Conservation (phyloP, 2,113 vertebrate genomes). For the Rallus limicola region DNA sequence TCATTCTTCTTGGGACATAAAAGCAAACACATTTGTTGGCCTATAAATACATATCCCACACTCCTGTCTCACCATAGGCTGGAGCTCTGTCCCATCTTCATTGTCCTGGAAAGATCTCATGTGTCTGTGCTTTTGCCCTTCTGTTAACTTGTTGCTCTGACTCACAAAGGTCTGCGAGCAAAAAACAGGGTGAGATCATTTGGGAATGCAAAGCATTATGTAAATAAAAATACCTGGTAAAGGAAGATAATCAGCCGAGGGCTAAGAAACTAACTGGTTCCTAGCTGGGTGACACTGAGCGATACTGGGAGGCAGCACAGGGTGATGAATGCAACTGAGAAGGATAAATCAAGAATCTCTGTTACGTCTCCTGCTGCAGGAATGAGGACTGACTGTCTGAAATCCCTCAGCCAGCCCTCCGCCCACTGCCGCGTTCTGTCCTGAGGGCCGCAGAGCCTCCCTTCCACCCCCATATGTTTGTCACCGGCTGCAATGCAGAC, state of each 20-base stretch:
- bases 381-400: neutral
- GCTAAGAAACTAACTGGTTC: slow-evolving; percentile 2
- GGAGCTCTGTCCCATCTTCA: slow-evolving; percentile 76
- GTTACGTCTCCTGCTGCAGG: neutral
- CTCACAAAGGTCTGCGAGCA: slow-evolving; percentile 69
- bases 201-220: neutral
- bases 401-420: neutral
- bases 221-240: neutral
- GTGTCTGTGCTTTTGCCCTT: neutral
- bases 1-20: neutral
- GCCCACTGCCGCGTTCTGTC: neutral
- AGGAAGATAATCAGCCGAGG: neutral
- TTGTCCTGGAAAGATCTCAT: slow-evolving; percentile 8
- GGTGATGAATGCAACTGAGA: neutral
- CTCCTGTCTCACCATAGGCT: slow-evolving; percentile 52
- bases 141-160: slow-evolving; percentile 56
- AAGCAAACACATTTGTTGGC: neutral
- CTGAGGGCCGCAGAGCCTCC: neutral
- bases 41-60: neutral
- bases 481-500: neutral
- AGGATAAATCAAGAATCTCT: neutral
- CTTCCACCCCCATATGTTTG: neutral
- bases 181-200: neutral
- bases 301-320: neutral
- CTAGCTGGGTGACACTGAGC: neutral